These are phyloP conservation scores for Gallinago solitaria DNA, from an alignment of 2,797 vertebrate species.

Conservation along the genomic window DNA sequence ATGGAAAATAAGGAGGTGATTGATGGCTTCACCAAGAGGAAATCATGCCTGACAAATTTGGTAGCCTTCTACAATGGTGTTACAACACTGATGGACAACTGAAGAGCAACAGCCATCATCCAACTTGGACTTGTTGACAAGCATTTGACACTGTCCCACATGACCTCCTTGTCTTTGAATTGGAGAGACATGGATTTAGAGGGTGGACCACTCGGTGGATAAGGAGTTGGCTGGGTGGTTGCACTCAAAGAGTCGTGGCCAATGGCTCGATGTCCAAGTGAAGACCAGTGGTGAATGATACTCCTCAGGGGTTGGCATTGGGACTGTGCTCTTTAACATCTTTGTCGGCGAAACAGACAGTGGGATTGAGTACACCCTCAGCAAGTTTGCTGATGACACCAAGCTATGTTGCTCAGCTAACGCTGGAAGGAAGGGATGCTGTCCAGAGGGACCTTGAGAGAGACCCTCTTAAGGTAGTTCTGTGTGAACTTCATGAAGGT, in stretches of 20 bases:
- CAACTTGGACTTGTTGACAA: not conserved
- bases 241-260: not conserved
- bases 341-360: not conserved
- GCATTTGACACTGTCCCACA: not conserved
- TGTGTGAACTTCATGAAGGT: not conserved
- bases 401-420: not conserved
- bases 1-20: not conserved
- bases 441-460: not conserved
- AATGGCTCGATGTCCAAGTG: not conserved
- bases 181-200: not conserved
- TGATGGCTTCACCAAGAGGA: not conserved
- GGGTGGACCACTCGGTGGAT: not conserved
- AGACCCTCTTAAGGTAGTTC: not conserved
- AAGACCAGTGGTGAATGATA: not conserved
- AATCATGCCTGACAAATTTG: not conserved
- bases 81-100: not conserved
- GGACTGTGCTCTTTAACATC: not conserved
- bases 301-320: not conserved
- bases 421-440: not conserved
- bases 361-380: not conserved
- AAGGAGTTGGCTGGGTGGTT: not conserved
- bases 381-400: not conserved
- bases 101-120: not conserved
- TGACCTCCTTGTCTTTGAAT: not conserved
- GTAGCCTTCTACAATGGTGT: not conserved